Conservation (phyloP, 2,888 invertebrate genomes). For the Caenorhabditis panamensis region DNA sequence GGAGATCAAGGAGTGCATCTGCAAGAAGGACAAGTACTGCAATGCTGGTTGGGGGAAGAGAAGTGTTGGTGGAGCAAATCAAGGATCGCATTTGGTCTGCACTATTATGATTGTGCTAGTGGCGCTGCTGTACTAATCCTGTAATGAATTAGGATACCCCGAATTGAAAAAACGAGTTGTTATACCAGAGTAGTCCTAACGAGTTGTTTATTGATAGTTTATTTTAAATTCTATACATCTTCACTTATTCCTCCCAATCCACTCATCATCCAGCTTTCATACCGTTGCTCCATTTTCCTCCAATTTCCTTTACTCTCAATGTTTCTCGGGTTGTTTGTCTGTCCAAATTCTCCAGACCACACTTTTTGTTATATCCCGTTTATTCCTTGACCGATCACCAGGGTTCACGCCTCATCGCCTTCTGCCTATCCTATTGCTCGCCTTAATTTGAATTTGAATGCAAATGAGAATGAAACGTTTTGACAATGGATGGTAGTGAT, state of each 20-base stretch:
- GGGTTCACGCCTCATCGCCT: constrained; percentile 38
- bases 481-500: background rate
- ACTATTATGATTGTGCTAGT: background rate
- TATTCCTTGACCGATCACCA: constrained; percentile 25
- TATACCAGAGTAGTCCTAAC: background rate
- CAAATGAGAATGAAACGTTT: constrained; percentile 22
- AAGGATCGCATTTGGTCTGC: background rate
- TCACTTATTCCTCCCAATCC: background rate
- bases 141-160: background rate
- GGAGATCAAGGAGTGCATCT: constrained; percentile 79
- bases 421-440: constrained; percentile 15
- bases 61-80: constrained; percentile 25
- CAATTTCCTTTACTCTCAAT: background rate
- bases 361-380: background rate
- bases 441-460: constrained; percentile 32
- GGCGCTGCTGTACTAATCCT: background rate
- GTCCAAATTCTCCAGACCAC: background rate
- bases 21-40: constrained; percentile 74
- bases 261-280: constrained; percentile 30
- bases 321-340: constrained; percentile 12
- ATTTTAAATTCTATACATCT: background rate
- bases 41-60: constrained; percentile 69
- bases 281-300: constrained; percentile 17
- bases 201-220: background rate
- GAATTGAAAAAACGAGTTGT: background rate